These are phyloP conservation scores for Chymomyza procnemis DNA, from an alignment of 2,888 invertebrate species.

Conservation along the genomic window DNA sequence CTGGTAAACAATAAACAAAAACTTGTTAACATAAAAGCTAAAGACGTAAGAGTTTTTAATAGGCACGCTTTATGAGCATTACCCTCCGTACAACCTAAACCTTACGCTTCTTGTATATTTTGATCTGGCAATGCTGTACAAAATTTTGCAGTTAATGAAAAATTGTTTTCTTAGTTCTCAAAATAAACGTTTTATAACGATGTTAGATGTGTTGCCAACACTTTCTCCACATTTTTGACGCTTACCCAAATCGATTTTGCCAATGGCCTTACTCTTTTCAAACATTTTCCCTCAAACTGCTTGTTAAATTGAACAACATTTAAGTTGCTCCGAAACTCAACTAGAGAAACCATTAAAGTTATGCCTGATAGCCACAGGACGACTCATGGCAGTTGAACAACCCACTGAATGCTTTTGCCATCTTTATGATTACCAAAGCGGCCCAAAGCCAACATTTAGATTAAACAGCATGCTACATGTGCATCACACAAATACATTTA, in stretches of 20 bases:
- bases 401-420: slow-evolving; percentile 63
- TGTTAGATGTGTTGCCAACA: not conserved
- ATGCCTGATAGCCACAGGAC: slow-evolving; percentile 19
- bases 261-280: not conserved
- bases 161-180: too few relatives aligned
- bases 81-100: not conserved
- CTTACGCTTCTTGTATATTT: too few relatives aligned
- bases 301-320: not conserved
- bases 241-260: not conserved
- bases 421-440: slow-evolving; percentile 64
- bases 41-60: not conserved
- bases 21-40: not conserved
- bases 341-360: slow-evolving; percentile 4
- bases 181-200: too few relatives aligned
- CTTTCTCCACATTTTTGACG: not conserved
- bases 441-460: slow-evolving; percentile 61
- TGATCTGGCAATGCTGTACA: too few relatives aligned
- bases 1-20: not conserved
- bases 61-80: not conserved
- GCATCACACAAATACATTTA: slow-evolving; percentile 8
- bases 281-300: not conserved
- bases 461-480: slow-evolving; percentile 61
- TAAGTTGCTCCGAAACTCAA: not conserved
- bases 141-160: too few relatives aligned
- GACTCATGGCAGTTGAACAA: slow-evolving; percentile 26